Percentiles rank a stretch among this genome's conserved stretches.
These are phyloP conservation scores for Hylomyscus alleni DNA, from an alignment of 2,797 vertebrate species.

Conservation along the genomic window DNA sequence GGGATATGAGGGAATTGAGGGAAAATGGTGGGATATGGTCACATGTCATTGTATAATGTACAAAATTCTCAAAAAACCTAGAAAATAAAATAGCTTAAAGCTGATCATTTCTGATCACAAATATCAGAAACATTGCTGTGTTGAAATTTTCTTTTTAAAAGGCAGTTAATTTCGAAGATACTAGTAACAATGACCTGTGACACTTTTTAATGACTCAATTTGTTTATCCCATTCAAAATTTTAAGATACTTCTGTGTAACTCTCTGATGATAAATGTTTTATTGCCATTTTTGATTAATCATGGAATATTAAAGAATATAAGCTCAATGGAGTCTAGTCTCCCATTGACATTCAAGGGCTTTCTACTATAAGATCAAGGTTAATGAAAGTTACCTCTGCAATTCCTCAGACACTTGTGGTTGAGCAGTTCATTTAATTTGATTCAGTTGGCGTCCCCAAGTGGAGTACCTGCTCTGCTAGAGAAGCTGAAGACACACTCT, in stretches of 20 bases:
- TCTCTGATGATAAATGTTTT: slow-evolving; percentile 53
- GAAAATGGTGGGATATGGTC: background rate
- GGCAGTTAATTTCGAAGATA: slow-evolving; percentile 31
- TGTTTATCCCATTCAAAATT: slow-evolving; percentile 65
- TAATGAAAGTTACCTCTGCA: slow-evolving; percentile 73
- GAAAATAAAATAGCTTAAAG: slow-evolving; percentile 22
- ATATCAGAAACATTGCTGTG: background rate
- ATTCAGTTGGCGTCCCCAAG: slow-evolving; percentile 36
- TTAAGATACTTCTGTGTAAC: slow-evolving; percentile 43
- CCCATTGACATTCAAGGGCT: slow-evolving; percentile 48
- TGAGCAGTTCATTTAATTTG: slow-evolving; percentile 71
- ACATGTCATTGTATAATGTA: background rate
- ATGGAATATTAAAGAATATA: slow-evolving; percentile 62
- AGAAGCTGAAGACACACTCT: slow-evolving; percentile 29
- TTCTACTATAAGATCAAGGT: slow-evolving; percentile 69
- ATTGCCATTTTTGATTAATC: slow-evolving; percentile 72
- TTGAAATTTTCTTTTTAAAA: slow-evolving; percentile 8
- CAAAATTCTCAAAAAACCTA: background rate
- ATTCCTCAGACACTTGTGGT: slow-evolving; percentile 33
- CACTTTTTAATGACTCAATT: slow-evolving; percentile 15
- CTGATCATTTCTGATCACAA: background rate
- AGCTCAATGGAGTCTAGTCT: slow-evolving; percentile 53
- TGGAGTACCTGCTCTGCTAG: slow-evolving; percentile 25
- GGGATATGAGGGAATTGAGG: background rate
- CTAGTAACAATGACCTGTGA: slow-evolving; percentile 18